Base-by-base conservation (phyloP, 2,888 invertebrate genomes). In the Coelinius sp. region DNA sequence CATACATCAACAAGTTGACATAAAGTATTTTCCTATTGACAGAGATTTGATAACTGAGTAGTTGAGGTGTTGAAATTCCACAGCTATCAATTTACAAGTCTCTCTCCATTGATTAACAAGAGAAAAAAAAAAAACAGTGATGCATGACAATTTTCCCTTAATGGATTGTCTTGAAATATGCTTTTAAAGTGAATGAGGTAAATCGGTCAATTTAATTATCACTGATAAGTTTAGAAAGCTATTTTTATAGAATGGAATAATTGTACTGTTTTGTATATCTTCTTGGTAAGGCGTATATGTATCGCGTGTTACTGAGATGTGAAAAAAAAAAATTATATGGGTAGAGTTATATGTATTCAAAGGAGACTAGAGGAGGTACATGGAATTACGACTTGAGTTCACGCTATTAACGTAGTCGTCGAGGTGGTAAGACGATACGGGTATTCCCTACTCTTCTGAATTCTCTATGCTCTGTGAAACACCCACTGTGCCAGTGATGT, bases 351-450 rank as follows among this genome's bases (percentile, higher is more conserved):
- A 56, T 56, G 17, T 56, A 27, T 56, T 56, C 53, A 25, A 53
- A 56, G 14, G 14, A 17, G 14, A 25, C 25, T 10, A 35, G 6
- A 17, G 27, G 27, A 31, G 35, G 35, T 62, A 38, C 24, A 22
- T 62, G 38, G 38, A 35, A 20, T 62, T 62, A 62, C 38, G 22
- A 62, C 35, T 38, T 38, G 62, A 62, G 62, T 38, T 35, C 31
- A 12, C 35, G 38, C 38, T 62, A 38, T 62, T 62, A 62, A 62
- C 70, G 70, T 68, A 65, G 73, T 72, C 53, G 70, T 71, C 75
- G 74, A 76, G 76, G 74, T 73, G 35, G 76, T 76, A 76, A 76
- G 70, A 49, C 74, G 76, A 76, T 76, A 76, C 72, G 74, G 71
- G 74, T 74, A 68, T 74, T 56, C 70, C 49, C 62, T 41, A 52